Base-by-base conservation (phyloP, 2,797 vertebrate species). In the Myotis myotis region DNA sequence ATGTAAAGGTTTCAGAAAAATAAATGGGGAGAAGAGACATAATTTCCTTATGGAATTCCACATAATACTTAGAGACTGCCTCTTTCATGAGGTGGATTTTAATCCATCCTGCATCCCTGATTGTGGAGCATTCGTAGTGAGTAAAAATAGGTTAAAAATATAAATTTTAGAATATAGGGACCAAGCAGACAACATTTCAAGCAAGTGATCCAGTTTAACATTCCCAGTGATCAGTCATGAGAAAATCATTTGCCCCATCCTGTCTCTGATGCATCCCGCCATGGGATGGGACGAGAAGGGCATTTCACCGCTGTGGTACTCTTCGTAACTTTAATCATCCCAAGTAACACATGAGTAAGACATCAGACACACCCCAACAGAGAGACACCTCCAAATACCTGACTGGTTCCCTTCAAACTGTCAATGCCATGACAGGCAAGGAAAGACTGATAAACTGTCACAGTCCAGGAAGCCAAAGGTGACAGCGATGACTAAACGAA, bases 171-270 rank as follows among this genome's bases (percentile, higher is more conserved):
- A 38, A 19, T 64, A n/a, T 4, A 60, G 17, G 30, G 55, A 36
- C 6, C 15, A 64, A 11, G 9, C 23, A 66, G 16, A 71, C 3
- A 70, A 9, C 9, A 28, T 91, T 16, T 80, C n/a, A 68, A 15
- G 1, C 44, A 86, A 30, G 3, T n/a, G 6, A 51, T 89, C 20
- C 87, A 75, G 12, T 60, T 70, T 33, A 72, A 28, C 19, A 25
- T 66, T 41, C 76, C 25, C 8, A 41, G 2, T 68, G 33, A 19
- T 79, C 36, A 88, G 10, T 57, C 15, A 68, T 17, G 4, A 30
- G 47, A 16, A 30, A 15, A 76, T 4, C 12, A 36, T 6, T 0
- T 10, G 47, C 12, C 1, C 15, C 19, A n/a, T 44, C 1, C 11
- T 8, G 47, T 55, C 60, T 47, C 4, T 33, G 19, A 68, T 9